Evolutionary conservation across 2,797 vertebrate genomes (phyloP).

Genomic region (Taeniopygia guttata): DNA sequence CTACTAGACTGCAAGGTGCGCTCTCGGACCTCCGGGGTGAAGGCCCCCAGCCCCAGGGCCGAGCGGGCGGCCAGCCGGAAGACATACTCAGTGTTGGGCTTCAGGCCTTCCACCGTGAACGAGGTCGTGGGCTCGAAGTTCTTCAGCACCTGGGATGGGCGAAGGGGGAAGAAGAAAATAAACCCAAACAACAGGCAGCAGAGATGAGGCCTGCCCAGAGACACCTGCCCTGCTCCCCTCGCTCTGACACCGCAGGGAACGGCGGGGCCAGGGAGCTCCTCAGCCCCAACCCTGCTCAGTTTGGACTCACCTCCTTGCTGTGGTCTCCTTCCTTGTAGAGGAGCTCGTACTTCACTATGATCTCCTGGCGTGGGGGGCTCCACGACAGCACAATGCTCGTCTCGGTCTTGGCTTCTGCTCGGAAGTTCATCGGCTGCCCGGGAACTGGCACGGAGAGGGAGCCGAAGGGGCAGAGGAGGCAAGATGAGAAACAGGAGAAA

Average conservation of each 20-base stretch:
- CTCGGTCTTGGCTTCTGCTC: constrained; percentile 90
- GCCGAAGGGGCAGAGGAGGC: not conserved
- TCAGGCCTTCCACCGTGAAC: constrained; percentile 89
- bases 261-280: not conserved
- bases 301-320: constrained; percentile 78
- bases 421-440: constrained; percentile 94
- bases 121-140: constrained; percentile 86
- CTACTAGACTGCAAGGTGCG: constrained; percentile 99
- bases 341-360: constrained; percentile 91
- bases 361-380: constrained; percentile 93
- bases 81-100: constrained; percentile 91
- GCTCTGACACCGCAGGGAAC: not conserved
- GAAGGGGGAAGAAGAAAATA: not conserved
- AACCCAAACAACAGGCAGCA: constrained; percentile 14
- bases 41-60: constrained; percentile 91
- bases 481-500: not conserved
- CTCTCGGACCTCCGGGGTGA: constrained; percentile 91
- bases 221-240: not conserved
- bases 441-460: constrained; percentile 78
- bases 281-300: not conserved
- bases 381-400: constrained; percentile 90
- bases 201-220: not conserved
- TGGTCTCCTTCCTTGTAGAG: constrained; percentile 84
- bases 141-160: constrained; percentile 81
- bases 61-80: constrained; percentile 96